Evolutionary conservation across 2,113 vertebrate species (phyloP).

Genomic region (Scalopus aquaticus): DNA sequence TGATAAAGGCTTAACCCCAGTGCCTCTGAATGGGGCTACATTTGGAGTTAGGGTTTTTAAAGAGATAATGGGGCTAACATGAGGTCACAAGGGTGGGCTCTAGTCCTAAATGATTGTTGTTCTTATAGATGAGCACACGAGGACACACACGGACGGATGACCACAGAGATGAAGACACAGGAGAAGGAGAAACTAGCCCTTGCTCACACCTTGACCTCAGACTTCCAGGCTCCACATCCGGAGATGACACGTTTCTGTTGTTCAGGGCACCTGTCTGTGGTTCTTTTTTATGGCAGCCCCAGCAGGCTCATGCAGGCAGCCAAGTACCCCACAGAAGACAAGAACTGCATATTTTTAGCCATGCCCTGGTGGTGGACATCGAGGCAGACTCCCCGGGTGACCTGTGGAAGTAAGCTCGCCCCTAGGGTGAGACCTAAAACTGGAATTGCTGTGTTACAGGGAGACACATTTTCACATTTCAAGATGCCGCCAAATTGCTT

Average conservation of each 20-base stretch:
- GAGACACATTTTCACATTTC: background rate
- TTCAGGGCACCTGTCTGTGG: background rate
- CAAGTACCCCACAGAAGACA: background rate
- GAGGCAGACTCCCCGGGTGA: no score
- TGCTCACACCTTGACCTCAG: background rate
- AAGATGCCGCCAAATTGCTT: constrained; percentile 7
- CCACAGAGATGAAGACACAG: background rate
- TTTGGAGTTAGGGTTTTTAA: background rate
- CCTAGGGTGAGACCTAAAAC: background rate
- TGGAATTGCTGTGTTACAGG: background rate
- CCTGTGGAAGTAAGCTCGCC: background rate
- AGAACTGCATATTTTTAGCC: background rate
- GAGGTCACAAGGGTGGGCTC: background rate
- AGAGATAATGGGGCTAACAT: background rate
- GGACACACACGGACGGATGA: background rate
- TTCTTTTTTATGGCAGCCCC: background rate
- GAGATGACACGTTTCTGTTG: background rate
- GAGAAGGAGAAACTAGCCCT: background rate
- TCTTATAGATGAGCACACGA: background rate
- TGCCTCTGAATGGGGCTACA: background rate
- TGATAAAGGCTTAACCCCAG: background rate
- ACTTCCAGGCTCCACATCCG: background rate
- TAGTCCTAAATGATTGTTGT: background rate
- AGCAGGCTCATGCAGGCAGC: background rate
- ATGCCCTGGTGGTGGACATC: no score